Base-by-base conservation (phyloP, 1,140 invertebrate species). In the Eumeta japonica region DNA sequence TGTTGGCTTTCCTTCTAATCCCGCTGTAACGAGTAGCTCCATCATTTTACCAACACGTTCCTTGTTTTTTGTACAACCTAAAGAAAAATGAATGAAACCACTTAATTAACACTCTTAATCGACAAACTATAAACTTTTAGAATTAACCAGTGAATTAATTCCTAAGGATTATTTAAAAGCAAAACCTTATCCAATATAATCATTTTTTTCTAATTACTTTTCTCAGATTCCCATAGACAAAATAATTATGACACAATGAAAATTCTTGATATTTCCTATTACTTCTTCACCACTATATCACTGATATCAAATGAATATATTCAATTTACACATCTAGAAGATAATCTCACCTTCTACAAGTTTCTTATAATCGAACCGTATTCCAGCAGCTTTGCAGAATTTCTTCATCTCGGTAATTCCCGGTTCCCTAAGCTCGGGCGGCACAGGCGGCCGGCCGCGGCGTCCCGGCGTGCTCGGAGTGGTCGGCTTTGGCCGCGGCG, bases 351-450 rank as follows among this genome's bases (percentile, higher is more conserved):
- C 72, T 50, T 74, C 74, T 13, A 71, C 60, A 5, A 75, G 58
- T 35, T 75, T 74, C 58, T 67, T 68, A 37, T 76, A 75, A 37
- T 75, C 68, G 52, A 73, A 75, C 2, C 71, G 62, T 33, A 76
- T 66, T 5, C 74, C 72, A 24, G 72, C 74, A 1, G 66, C 63
- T 45, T 75, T 75, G 48, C 71, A 68, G 55, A 76, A 75, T 46
- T 67, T 68, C 53, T 75, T 75, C 70, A 75, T 75, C 37, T 77
- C 72, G 1, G 68, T 75, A 42, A 76, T 71, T 18, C 72, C 74
- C 10, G 71, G 64, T 51, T 63, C 57, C 1, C 68, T 45, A 29
- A 66, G 52, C 43, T 70, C 68, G 3, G 63, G 63, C 29, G 63
- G 63, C 31, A 72, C 67, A 9, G 67, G 67, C 14, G 65, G 67